Evolutionary conservation across 2,888 invertebrate species (phyloP).

Genomic region (Brachyptera risi): DNA sequence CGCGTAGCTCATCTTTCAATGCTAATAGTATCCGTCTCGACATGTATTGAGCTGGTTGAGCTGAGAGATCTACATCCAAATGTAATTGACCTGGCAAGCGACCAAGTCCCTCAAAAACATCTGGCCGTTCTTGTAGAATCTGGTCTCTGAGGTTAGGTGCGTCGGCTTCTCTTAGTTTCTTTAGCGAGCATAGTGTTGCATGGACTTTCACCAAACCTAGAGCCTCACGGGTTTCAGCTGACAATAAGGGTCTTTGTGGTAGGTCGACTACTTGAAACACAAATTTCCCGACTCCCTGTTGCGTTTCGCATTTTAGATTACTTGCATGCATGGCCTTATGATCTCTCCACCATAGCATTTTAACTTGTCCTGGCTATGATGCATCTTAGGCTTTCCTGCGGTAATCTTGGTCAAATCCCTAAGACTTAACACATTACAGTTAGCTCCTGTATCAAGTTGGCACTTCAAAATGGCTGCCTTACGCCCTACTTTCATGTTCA

Average conservation of each 20-base stretch:
- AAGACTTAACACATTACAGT: neutral
- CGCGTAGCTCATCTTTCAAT: neutral
- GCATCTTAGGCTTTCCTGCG: neutral
- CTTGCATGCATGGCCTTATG: neutral
- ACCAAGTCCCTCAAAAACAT: neutral
- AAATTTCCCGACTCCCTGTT: neutral
- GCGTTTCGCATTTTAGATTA: neutral
- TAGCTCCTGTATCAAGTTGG: neutral
- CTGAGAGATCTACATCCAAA: neutral
- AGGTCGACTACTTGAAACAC: neutral
- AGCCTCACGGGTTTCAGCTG: neutral
- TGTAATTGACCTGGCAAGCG: neutral
- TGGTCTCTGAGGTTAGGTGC: neutral
- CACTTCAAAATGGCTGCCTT: neutral
- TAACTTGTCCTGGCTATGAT: neutral
- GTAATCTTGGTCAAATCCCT: neutral
- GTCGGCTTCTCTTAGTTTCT: neutral
- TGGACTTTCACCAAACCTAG: neutral
- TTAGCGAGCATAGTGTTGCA: neutral
- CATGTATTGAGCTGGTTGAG: neutral
- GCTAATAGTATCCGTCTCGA: neutral
- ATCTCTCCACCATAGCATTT: neutral
- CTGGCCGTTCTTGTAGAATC: neutral
- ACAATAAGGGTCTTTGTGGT: neutral
- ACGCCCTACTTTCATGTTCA: neutral